Conservation (phyloP, 2,797 vertebrate species). For the Tragopan temminckii region DNA sequence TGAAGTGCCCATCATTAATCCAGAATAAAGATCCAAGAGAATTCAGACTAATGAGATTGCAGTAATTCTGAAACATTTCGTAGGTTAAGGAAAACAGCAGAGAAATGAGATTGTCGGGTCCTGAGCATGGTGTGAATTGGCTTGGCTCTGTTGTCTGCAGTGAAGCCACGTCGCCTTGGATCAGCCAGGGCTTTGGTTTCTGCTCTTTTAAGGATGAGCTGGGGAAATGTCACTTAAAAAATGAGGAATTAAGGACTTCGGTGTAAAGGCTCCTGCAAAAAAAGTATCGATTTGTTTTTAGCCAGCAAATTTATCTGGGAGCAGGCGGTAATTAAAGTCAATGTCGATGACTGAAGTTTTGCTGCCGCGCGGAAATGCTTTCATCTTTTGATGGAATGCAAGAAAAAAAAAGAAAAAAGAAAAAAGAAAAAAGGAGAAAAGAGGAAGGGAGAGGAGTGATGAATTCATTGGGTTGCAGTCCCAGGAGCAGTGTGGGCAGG, state of each 20-base stretch:
- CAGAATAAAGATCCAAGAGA: neutral
- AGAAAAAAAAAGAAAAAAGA: neutral
- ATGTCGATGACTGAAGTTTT: neutral
- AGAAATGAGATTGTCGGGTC: neutral
- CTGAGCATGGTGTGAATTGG: neutral
- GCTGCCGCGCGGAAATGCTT: neutral
- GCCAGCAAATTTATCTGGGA: neutral
- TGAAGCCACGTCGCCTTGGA: neutral
- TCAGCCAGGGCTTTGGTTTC: neutral
- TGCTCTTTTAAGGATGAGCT: neutral
- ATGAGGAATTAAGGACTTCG: neutral
- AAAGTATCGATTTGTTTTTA: neutral
- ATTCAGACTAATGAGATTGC: neutral
- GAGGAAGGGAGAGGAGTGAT: neutral
- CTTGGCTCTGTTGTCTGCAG: neutral
- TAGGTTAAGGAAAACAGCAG: neutral
- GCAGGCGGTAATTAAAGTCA: slow-evolving; percentile 31
- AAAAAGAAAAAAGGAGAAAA: too few relatives aligned
- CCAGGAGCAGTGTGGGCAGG: neutral
- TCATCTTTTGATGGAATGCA: neutral
- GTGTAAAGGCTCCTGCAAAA: neutral
- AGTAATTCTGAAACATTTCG: neutral
- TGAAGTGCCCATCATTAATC: neutral
- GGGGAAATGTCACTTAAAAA: neutral
- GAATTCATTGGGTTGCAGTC: neutral